phyloP scores from a whole-genome alignment of 92 coral and sea anemone species.

The Epizoanthus rinbou region DNA sequence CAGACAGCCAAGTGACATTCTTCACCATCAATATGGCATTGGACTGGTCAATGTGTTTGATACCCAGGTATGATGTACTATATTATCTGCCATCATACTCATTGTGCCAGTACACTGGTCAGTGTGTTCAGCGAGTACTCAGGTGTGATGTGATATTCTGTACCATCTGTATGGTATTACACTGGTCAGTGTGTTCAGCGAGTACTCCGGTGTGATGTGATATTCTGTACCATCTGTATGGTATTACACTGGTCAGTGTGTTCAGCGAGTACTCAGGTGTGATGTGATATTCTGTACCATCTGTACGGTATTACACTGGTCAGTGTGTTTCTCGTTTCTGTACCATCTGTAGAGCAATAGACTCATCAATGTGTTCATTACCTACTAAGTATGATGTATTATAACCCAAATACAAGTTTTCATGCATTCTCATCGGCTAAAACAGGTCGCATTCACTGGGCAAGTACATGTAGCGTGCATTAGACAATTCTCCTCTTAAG shows the following conservation, averaged over 20 bases:
- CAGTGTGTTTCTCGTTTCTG: conserved; percentile 26
- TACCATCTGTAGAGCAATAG: conserved; percentile 77
- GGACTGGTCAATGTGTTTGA: conserved; percentile 76
- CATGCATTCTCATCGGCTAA: too few relatives aligned
- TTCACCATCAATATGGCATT: conserved; percentile 83
- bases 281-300: conserved; percentile 58
- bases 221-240: conserved; percentile 72
- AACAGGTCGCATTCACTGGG: too few relatives aligned
- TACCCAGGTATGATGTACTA: conserved; percentile 48
- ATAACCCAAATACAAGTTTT: too few relatives aligned
- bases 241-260: conserved; percentile 45
- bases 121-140: conserved; percentile 78
- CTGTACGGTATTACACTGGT: conserved; percentile 69
- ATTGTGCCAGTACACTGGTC: conserved; percentile 69
- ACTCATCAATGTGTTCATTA: conserved; percentile 60
- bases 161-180: conserved; percentile 80
- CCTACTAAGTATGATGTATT: conserved; percentile 79
- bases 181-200: conserved; percentile 66
- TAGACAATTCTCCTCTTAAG: too few relatives aligned
- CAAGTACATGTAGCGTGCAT: too few relatives aligned
- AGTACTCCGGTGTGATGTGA: conserved; percentile 76
- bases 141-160: conserved; percentile 53
- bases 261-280: too few relatives aligned
- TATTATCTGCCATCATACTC: conserved; percentile 88
- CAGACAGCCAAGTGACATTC: conserved; percentile 91